phyloP scores from a whole-genome alignment of 2,113 vertebrate genomes.

The Ciconia maguari region DNA sequence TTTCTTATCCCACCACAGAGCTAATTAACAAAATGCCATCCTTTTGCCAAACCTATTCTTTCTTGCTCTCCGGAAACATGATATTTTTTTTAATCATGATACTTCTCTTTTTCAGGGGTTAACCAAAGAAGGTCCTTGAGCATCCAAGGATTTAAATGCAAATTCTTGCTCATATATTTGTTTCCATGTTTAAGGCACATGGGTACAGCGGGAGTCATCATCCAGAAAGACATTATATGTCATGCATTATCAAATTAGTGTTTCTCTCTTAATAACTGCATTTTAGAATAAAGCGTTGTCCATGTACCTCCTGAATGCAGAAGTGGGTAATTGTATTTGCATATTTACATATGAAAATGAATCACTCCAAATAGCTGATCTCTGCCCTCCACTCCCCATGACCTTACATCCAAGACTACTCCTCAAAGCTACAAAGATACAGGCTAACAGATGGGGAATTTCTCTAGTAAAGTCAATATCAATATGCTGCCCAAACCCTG shows the following conservation, averaged over 20 bases:
- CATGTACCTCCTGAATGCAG: background rate
- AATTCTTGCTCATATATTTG: background rate
- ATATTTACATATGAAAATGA: background rate
- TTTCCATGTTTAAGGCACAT: background rate
- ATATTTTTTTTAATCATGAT: background rate
- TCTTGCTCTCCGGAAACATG: background rate
- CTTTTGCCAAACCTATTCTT: background rate
- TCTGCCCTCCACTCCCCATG: background rate
- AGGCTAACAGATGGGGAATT: background rate
- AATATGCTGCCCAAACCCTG: background rate
- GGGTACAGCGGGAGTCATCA: accelerated
- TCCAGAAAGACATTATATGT: background rate
- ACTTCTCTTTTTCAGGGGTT: background rate
- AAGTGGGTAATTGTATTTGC: background rate
- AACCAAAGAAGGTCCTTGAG: background rate
- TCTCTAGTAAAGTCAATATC: background rate
- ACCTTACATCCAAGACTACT: background rate
- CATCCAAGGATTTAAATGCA: background rate
- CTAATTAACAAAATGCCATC: background rate
- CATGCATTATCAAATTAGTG: background rate
- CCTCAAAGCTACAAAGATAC: background rate
- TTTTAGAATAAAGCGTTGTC: background rate
- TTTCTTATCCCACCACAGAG: background rate
- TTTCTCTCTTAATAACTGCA: background rate
- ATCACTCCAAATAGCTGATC: background rate